These are phyloP conservation scores for Bombus soroeensis DNA, from an alignment of 1,140 invertebrate genomes.

Conservation along the genomic window DNA sequence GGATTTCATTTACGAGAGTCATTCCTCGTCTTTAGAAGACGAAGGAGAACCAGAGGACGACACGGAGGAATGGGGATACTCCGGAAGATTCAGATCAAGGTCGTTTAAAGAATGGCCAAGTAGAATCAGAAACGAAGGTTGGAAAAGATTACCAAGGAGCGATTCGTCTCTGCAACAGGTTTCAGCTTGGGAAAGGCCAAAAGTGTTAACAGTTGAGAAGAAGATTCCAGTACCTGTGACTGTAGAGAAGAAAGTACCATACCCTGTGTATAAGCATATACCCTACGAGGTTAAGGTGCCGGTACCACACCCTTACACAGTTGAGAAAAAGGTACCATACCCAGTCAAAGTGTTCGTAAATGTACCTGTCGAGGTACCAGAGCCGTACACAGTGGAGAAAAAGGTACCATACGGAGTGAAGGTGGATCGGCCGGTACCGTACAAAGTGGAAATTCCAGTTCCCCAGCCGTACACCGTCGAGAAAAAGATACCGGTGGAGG, in stretches of 20 bases:
- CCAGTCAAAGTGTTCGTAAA: constrained; percentile 75
- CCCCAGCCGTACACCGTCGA: constrained; percentile 86
- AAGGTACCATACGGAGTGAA: constrained; percentile 87
- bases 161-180: background rate
- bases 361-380: constrained; percentile 79
- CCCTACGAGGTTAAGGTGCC: constrained; percentile 85
- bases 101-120: background rate
- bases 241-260: constrained; percentile 85
- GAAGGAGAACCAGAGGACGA: constrained; percentile 19
- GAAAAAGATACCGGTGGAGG: constrained; percentile 84
- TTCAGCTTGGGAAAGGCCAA: constrained; percentile 4
- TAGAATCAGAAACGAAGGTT: background rate
- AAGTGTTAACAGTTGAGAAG: constrained; percentile 84
- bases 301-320: constrained; percentile 83
- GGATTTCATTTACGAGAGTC: background rate
- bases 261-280: constrained; percentile 83
- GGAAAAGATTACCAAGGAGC: constrained; percentile 45
- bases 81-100: background rate
- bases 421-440: constrained; percentile 85
- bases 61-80: background rate
- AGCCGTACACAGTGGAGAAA: constrained; percentile 85
- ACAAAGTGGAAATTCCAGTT: constrained; percentile 84
- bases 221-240: constrained; percentile 87
- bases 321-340: constrained; percentile 80
- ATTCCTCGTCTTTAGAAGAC: background rate